phyloP scores from a whole-genome alignment of 2,797 vertebrate species.

The Enoplosus armatus region DNA sequence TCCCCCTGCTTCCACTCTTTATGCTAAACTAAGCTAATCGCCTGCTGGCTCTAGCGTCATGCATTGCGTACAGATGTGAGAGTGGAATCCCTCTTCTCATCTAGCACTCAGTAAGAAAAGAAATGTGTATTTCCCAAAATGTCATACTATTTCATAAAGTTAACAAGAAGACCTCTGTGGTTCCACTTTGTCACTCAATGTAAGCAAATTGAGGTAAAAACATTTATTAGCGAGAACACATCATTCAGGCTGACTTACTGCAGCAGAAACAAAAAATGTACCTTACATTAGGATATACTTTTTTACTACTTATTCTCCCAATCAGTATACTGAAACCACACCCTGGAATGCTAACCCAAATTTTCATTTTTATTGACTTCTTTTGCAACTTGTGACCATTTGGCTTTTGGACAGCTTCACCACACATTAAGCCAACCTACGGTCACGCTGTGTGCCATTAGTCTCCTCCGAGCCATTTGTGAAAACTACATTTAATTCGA shows the following conservation, averaged over 20 bases:
- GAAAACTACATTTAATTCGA: constrained; percentile 72
- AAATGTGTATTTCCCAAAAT: not conserved
- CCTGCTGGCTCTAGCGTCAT: not conserved
- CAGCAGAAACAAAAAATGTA: not conserved
- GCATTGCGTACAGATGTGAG: not conserved
- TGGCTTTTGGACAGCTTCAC: constrained; percentile 28
- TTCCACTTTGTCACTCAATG: not conserved
- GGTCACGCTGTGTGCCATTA: constrained; percentile 33
- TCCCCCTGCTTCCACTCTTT: not conserved
- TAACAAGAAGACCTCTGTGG: not conserved
- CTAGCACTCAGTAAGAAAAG: not conserved
- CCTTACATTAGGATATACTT: not conserved
- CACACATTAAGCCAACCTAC: constrained; percentile 35
- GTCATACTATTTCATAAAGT: not conserved
- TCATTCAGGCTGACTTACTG: not conserved
- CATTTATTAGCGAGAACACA: not conserved
- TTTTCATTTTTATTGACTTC: not conserved
- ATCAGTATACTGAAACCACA: not conserved
- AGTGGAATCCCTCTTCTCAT: not conserved
- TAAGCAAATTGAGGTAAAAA: not conserved
- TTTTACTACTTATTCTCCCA: not conserved
- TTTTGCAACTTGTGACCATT: constrained; percentile 18
- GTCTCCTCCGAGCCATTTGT: constrained; percentile 57
- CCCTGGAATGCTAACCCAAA: not conserved
- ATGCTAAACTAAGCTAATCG: constrained; percentile 1